Base-by-base conservation (phyloP, 2,797 vertebrate species). In the Falco columbarius region DNA sequence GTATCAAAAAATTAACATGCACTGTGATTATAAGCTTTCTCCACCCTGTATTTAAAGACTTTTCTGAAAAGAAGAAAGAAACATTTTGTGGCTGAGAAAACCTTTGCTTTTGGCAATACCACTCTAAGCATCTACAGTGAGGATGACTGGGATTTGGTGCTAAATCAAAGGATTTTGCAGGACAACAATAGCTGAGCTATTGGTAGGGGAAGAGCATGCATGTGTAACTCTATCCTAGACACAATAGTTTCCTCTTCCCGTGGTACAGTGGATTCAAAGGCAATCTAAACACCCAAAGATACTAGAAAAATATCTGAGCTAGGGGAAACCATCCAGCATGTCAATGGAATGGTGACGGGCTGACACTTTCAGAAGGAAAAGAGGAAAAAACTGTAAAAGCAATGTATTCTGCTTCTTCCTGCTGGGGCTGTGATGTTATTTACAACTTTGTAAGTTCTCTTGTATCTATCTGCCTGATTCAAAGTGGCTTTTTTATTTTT, bases 361-460 rank as follows among this genome's bases (percentile, higher is more conserved):
- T 89, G 89, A 71, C 92, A 94, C 84, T 89, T 95, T 74, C 79
- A 92, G 89, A 88, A 96, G 81, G 81, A 94, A 95, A 93, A 93
- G 94, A 92, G 95, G 95, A 96, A 97, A 96, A 80, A 92, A 96
- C 93, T 96, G 92, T 94, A 92, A 96, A 97, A 97, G 96, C 95
- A 97, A 81, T 82, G 91, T 40, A 54, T 56, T 77, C 55, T 70
- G 47, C 71, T 92, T 94, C 94, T 96, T 97, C 96, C 96, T 96
- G 96, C 81, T 91, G 23, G 74, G 61, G 23, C 67, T 86, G 81
- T 92, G 94, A 82, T 89, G 86, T 83, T 96, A 51, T 96, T 95
- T 96, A 94, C 95, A 97, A 75, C 92, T 89, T 87, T 36, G 24
- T 77, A 67, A 85, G 32, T 47, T 73, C 68, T 82, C 79, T 56